phyloP scores from a whole-genome alignment of 2,113 vertebrate genomes.

The Semicossyphus pulcher region DNA sequence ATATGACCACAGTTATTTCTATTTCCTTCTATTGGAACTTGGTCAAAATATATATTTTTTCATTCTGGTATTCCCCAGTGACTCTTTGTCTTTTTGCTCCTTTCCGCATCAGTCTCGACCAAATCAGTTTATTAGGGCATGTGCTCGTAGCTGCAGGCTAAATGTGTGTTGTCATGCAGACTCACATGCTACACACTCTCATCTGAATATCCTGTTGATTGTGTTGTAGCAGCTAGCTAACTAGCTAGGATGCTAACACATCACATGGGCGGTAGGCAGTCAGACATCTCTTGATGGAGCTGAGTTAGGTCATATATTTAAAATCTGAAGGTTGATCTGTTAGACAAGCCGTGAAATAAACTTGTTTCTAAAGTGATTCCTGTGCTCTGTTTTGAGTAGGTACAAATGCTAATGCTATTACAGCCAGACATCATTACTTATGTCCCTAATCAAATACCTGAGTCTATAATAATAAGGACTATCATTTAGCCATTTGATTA shows the following conservation, averaged over 20 bases:
- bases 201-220: constrained; percentile 39
- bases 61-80: constrained; percentile 27
- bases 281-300: not conserved
- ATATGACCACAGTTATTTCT: constrained; percentile 24
- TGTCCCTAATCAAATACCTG: not conserved
- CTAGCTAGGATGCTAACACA: not conserved
- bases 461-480: no score
- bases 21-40: constrained; percentile 11
- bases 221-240: not conserved
- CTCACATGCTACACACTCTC: constrained; percentile 43
- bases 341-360: not conserved
- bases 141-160: constrained; percentile 62
- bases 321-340: not conserved
- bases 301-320: not conserved
- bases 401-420: no score
- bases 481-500: not conserved
- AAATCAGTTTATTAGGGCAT: constrained; percentile 71
- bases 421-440: no score
- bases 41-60: constrained; percentile 13
- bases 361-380: not conserved
- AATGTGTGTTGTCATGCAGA: constrained; percentile 57
- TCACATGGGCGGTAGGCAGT: not conserved
- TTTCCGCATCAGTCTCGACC: constrained; percentile 38
- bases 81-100: constrained; percentile 9
- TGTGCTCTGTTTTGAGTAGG: not conserved